A percentile compares a stretch with the other conserved stretches of the same genome.
These are phyloP conservation scores for Muntiacus reevesi DNA, from an alignment of 2,113 vertebrate genomes.

Conservation along the genomic window DNA sequence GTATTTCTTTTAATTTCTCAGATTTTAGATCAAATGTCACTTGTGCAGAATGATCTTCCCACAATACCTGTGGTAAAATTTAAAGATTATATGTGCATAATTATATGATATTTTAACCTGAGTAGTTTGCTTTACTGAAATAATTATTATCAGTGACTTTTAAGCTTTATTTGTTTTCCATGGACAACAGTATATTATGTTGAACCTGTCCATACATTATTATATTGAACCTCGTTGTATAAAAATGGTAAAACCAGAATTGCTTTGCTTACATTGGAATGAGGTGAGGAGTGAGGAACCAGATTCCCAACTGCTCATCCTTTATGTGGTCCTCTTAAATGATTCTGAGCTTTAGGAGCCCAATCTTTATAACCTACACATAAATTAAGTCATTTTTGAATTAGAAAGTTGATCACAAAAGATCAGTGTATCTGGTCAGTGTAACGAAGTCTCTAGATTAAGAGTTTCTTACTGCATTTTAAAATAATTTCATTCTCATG, in stretches of 20 bases:
- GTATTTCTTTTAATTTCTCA: neutral
- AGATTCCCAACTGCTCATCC: neutral
- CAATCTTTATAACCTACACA: neutral
- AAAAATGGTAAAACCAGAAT: neutral
- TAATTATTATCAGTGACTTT: neutral
- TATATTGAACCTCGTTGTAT: neutral
- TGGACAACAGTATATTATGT: neutral
- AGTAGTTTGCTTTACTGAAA: neutral
- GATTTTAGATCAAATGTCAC: neutral
- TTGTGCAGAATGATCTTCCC: neutral
- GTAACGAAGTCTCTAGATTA: neutral
- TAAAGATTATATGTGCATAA: neutral
- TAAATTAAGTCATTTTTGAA: neutral
- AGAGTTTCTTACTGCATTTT: neutral
- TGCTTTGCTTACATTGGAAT: neutral
- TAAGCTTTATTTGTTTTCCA: neutral
- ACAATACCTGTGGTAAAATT: neutral
- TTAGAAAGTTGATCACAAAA: neutral
- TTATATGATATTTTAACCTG: neutral
- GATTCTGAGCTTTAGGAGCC: neutral
- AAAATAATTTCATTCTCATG: neutral
- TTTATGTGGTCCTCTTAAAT: neutral
- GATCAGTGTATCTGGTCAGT: neutral
- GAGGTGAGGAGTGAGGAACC: neutral
- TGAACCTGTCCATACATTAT: neutral